phyloP scores from a whole-genome alignment of 2,888 invertebrate species.

The Dermolepida albohirtum region DNA sequence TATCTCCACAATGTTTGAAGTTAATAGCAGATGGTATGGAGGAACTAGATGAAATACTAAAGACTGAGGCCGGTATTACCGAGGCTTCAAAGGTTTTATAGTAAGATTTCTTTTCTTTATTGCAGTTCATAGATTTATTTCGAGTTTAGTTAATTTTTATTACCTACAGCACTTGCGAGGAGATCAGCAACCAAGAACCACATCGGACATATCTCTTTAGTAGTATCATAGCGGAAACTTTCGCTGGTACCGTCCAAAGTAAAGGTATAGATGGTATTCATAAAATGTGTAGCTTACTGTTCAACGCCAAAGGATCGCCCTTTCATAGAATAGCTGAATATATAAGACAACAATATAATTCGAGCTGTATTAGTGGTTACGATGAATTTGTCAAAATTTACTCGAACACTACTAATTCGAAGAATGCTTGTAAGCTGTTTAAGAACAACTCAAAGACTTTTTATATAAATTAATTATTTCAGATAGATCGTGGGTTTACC shows the following conservation, averaged over 20 bases:
- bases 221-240: slow-evolving; percentile 25
- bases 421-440: too few species aligned
- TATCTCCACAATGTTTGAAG: slow-evolving; percentile 61
- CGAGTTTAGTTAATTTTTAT: too few species aligned
- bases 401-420: too few species aligned
- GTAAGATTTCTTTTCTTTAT: too few species aligned
- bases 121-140: too few species aligned
- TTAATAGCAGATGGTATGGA: slow-evolving; percentile 63
- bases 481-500: slow-evolving; percentile 46
- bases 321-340: slow-evolving; percentile 46
- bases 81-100: too few species aligned
- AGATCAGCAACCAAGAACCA: slow-evolving; percentile 54
- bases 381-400: slow-evolving; percentile 40
- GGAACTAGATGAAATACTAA: too few species aligned
- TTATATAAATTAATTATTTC: not conserved
- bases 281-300: slow-evolving; percentile 37
- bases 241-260: slow-evolving; percentile 48
- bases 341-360: slow-evolving; percentile 29
- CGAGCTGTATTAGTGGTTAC: slow-evolving; percentile 46
- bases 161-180: slow-evolving; percentile 53
- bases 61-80: too few species aligned
- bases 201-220: slow-evolving; percentile 46
- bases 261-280: slow-evolving; percentile 40
- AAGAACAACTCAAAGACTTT: too few species aligned
- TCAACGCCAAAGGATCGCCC: too few species aligned